phyloP scores from a whole-genome alignment of 1,140 invertebrate genomes.

The Aphaenogaster rudis region DNA sequence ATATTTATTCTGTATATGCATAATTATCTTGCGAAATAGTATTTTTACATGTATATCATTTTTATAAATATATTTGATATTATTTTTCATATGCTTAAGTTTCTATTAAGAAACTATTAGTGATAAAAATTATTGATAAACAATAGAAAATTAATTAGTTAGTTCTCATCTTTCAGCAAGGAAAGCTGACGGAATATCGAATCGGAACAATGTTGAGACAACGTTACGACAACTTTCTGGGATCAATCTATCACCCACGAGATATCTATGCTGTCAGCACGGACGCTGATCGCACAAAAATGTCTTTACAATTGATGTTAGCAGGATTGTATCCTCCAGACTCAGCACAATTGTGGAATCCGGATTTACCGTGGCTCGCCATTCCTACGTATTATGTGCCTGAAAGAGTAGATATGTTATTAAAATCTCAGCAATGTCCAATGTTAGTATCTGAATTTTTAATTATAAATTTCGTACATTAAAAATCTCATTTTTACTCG shows the following conservation, averaged over 20 bases:
- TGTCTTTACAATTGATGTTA: slow-evolving; percentile 87
- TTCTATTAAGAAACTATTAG: too few relatives aligned
- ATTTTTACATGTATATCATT: not conserved
- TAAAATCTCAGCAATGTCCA: slow-evolving; percentile 61
- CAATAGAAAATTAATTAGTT: not conserved
- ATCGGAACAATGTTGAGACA: slow-evolving; percentile 87
- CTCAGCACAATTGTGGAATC: slow-evolving; percentile 85
- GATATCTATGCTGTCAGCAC: slow-evolving; percentile 86
- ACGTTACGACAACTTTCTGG: slow-evolving; percentile 87
- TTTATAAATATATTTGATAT: not conserved
- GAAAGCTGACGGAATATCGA: slow-evolving; percentile 87
- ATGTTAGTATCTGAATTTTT: slow-evolving; percentile 48
- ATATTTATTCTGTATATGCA: not conserved
- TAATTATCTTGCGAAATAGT: not conserved
- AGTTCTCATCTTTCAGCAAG: slow-evolving; percentile 81
- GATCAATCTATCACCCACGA: slow-evolving; percentile 84
- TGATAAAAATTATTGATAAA: not conserved
- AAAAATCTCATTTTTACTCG: not conserved
- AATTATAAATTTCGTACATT: not conserved
- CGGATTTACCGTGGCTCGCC: slow-evolving; percentile 80
- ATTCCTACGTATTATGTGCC: slow-evolving; percentile 77
- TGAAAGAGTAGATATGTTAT: slow-evolving; percentile 71
- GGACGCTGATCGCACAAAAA: slow-evolving; percentile 88
- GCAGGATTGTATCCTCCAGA: slow-evolving; percentile 88
- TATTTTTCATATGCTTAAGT: not conserved